phyloP scores from a whole-genome alignment of 2,113 vertebrate genomes.

The Cyanoderma ruficeps region DNA sequence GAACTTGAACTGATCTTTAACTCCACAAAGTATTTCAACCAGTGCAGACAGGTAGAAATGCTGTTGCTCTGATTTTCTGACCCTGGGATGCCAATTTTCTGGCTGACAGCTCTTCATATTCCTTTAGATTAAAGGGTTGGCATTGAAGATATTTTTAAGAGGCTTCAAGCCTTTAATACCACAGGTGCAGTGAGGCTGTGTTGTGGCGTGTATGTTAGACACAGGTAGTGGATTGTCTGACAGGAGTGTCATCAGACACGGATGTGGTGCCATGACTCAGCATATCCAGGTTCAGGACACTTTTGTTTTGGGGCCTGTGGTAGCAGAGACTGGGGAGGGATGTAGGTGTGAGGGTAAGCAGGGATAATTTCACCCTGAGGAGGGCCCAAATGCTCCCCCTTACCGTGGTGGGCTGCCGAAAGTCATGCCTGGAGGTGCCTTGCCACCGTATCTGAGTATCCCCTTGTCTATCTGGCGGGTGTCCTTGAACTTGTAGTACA shows the following conservation, averaged over 20 bases:
- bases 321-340: neutral
- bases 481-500: constrained; percentile 76
- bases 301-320: neutral
- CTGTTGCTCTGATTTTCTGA: neutral
- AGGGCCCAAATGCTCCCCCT: neutral
- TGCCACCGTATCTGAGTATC: neutral
- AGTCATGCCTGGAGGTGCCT: constrained; percentile 56
- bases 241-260: neutral
- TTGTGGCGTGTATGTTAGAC: neutral
- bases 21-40: neutral
- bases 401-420: constrained; percentile 78
- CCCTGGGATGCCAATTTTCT: neutral
- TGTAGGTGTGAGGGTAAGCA: neutral
- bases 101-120: neutral
- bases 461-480: constrained; percentile 11
- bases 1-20: neutral
- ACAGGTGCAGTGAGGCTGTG: neutral
- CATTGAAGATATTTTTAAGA: neutral
- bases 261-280: neutral
- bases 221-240: neutral
- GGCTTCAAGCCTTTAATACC: neutral
- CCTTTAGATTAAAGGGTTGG: neutral
- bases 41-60: neutral
- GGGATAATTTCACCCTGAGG: neutral
- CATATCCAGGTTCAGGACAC: neutral